Conservation (phyloP, 2,888 invertebrate genomes). For the Lissonota sp. region DNA sequence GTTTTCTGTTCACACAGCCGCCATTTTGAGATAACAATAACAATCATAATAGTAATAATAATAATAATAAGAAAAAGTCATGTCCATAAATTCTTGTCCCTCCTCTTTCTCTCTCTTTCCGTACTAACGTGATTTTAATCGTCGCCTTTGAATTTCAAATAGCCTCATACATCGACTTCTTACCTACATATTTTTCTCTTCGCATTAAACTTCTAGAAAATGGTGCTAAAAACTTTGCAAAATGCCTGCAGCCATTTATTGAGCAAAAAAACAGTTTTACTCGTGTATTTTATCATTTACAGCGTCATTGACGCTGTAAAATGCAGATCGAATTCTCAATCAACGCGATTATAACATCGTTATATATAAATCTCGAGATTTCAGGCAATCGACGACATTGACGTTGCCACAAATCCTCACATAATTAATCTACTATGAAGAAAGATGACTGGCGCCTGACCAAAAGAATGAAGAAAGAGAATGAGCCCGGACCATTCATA, state of each 20-base stretch:
- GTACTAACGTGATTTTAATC: conserved; percentile 82
- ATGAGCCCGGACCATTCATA: conserved; percentile 74
- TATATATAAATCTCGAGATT: conserved; percentile 6
- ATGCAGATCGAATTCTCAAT: conserved; percentile 52
- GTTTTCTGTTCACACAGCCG: too few species aligned
- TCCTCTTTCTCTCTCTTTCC: conserved; percentile 62
- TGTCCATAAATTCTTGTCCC: too few species aligned
- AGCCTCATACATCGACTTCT: conserved; percentile 72
- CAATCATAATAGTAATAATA: too few species aligned
- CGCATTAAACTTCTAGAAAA: background rate
- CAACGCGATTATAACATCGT: conserved; percentile 49
- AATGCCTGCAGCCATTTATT: conserved; percentile 24
- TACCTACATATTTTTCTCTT: conserved; percentile 57
- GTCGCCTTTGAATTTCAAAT: conserved; percentile 82
- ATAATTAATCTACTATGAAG: conserved; percentile 78
- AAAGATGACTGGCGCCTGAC: conserved; percentile 75
- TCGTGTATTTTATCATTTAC: conserved; percentile 50
- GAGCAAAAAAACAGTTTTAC: background rate
- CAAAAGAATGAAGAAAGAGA: conserved; percentile 50
- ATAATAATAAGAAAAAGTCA: too few species aligned
- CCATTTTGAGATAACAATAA: too few species aligned
- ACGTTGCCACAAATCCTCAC: conserved; percentile 47
- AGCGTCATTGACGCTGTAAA: conserved; percentile 67
- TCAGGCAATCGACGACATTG: conserved; percentile 35
- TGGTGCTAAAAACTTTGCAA: conserved; percentile 37